These are phyloP conservation scores for Temnothorax curvispinosus DNA, from an alignment of 1,140 invertebrate genomes.

Conservation along the genomic window DNA sequence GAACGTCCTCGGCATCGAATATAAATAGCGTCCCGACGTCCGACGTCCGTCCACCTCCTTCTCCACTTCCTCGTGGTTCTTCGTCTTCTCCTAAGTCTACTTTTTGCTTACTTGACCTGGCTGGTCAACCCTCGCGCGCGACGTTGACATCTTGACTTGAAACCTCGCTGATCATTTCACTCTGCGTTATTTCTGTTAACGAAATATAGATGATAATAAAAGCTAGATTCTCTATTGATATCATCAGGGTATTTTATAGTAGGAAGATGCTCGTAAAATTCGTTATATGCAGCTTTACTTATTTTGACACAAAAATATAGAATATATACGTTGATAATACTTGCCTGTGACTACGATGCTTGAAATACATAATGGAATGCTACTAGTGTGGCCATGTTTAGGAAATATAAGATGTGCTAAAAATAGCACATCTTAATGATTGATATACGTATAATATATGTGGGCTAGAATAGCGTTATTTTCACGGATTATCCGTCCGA, in stretches of 20 bases:
- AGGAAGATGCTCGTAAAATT: neutral
- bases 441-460: neutral
- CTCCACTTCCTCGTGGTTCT: constrained; percentile 51
- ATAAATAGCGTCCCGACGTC: constrained; percentile 80
- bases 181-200: neutral
- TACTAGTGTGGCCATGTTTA: neutral
- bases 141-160: constrained; percentile 58
- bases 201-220: neutral
- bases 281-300: neutral
- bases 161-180: constrained; percentile 8
- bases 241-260: neutral
- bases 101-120: constrained; percentile 60
- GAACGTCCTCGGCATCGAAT: constrained; percentile 80
- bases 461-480: neutral
- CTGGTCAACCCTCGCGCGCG: constrained; percentile 43
- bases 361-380: neutral
- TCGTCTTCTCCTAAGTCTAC: constrained; percentile 53
- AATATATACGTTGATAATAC: neutral
- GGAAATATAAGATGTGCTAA: too few relatives aligned
- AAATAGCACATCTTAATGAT: neutral
- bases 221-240: neutral
- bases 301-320: neutral
- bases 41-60: constrained; percentile 77
- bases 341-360: neutral
- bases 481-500: constrained; percentile 10